Percentiles rank a stretch among this genome's conserved stretches.
Evolutionary conservation across 1,140 invertebrate genomes (phyloP).

Genomic region (Pseudomyrmex dendroicus): DNA sequence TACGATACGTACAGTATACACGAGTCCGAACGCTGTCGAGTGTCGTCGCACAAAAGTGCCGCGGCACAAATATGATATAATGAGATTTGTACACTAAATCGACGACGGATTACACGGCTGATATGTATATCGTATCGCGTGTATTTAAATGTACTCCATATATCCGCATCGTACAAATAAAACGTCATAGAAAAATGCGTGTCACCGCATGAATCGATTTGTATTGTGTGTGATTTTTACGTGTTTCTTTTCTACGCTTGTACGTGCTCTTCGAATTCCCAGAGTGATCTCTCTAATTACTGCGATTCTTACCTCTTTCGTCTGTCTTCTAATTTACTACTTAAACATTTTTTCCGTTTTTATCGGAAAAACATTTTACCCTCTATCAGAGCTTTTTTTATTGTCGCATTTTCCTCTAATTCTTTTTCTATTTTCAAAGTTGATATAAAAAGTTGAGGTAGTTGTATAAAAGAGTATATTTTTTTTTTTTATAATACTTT

Average conservation of each 20-base stretch:
- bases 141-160: background rate
- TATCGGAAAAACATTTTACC: background rate
- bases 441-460: constrained; percentile 41
- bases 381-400: constrained; percentile 2
- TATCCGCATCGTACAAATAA: constrained; percentile 43
- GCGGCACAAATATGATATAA: constrained; percentile 62
- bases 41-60: constrained; percentile 52
- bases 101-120: background rate
- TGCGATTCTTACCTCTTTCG: background rate
- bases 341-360: background rate
- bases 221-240: background rate
- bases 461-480: background rate
- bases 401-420: constrained; percentile 25
- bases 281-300: background rate
- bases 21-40: constrained; percentile 45
- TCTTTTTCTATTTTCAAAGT: background rate
- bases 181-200: constrained; percentile 50
- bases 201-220: constrained; percentile 5
- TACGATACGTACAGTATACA: constrained; percentile 50
- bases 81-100: constrained; percentile 61
- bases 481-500: too few species aligned
- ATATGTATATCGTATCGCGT: background rate
- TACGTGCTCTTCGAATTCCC: constrained; percentile 13
- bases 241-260: constrained; percentile 4
- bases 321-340: background rate